Percentiles rank a stretch among this genome's conserved stretches.
phyloP scores from a whole-genome alignment of 2,888 invertebrate species.

The Caenorhabditis virilis region DNA sequence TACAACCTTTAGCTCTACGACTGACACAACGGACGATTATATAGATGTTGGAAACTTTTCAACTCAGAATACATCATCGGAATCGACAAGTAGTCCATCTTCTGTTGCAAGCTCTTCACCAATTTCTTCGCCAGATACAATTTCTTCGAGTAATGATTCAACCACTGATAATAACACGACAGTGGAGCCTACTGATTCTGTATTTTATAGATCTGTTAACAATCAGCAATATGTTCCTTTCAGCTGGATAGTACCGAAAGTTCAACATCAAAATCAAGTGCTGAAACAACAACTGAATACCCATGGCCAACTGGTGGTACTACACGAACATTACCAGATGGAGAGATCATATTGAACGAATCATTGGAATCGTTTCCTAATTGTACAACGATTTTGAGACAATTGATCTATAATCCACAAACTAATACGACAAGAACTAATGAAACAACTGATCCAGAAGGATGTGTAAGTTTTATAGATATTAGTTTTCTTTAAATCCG shows the following conservation, averaged over 20 bases:
- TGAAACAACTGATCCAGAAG: background rate
- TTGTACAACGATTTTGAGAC: background rate
- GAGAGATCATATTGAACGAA: background rate
- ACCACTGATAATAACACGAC: background rate
- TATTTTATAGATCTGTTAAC: background rate
- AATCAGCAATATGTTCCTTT: background rate
- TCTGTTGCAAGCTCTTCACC: too few relatives aligned
- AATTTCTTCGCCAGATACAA: too few relatives aligned
- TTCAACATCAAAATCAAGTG: background rate
- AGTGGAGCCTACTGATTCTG: background rate
- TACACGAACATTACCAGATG: background rate
- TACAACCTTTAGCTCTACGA: too few relatives aligned
- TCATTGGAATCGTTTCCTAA: background rate
- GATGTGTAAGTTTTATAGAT: slow-evolving; percentile 1
- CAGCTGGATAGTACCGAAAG: background rate
- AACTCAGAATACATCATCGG: too few relatives aligned
- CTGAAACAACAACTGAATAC: background rate
- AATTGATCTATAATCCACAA: background rate
- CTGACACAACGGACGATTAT: too few relatives aligned
- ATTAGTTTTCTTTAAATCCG: too few relatives aligned
- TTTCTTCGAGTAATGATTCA: too few relatives aligned
- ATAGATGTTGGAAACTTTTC: too few relatives aligned
- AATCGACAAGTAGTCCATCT: too few relatives aligned
- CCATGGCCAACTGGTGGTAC: slow-evolving; percentile 1
- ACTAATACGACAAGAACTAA: background rate